phyloP scores from a whole-genome alignment of 2,113 vertebrate genomes.

The Aegotheles bennettii region DNA sequence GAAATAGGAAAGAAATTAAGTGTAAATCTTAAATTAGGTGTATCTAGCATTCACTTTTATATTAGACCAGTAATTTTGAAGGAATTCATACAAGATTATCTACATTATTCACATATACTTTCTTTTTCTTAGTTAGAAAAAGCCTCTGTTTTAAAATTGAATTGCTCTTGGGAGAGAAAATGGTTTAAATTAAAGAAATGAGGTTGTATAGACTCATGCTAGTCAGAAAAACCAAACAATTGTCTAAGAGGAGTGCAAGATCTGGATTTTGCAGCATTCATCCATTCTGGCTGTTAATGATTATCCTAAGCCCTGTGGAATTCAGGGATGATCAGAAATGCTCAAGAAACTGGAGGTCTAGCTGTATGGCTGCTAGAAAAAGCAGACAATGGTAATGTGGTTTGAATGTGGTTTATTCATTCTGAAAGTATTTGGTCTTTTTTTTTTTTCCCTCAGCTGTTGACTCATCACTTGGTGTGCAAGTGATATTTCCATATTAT shows the following conservation, averaged over 20 bases:
- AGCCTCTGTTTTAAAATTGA: neutral
- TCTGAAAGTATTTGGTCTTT: neutral
- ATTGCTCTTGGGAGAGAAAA: neutral
- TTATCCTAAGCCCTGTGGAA: neutral
- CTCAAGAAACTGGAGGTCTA: neutral
- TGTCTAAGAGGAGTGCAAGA: neutral
- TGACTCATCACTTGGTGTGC: neutral
- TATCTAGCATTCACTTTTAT: neutral
- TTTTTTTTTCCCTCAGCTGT: neutral
- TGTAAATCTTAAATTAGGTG: neutral
- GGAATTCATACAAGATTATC: neutral
- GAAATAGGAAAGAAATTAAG: neutral
- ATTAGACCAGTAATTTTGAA: neutral
- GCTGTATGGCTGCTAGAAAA: neutral
- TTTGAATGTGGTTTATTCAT: neutral
- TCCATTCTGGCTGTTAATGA: neutral
- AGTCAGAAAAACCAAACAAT: neutral
- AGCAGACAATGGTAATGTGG: neutral
- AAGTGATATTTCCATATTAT: neutral
- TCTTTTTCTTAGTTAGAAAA: neutral
- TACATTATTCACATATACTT: neutral
- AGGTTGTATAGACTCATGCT: neutral
- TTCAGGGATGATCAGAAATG: neutral
- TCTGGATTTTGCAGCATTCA: neutral
- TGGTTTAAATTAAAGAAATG: neutral